Evolutionary conservation across 2,797 vertebrate genomes (phyloP).

Genomic region (Microchirus variegatus): DNA sequence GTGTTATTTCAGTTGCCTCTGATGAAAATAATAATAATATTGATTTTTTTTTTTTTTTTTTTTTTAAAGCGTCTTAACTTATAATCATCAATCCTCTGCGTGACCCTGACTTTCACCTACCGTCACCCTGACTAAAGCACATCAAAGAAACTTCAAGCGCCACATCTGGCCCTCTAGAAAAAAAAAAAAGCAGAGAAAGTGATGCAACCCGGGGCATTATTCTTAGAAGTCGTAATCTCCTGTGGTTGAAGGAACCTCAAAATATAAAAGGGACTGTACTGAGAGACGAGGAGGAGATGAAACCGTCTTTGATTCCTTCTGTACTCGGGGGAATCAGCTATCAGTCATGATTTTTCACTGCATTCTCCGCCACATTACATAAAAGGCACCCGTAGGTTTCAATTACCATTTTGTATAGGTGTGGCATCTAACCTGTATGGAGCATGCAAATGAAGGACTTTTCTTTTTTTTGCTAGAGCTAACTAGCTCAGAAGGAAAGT

Average conservation of each 20-base stretch:
- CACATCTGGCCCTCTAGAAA: slow-evolving; percentile 52
- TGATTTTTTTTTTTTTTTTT: too few species aligned
- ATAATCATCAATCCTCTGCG: slow-evolving; percentile 47
- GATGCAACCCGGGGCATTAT: slow-evolving; percentile 44
- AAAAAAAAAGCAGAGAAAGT: slow-evolving; percentile 44
- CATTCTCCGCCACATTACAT: not conserved
- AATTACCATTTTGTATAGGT: not conserved
- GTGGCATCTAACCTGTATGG: not conserved
- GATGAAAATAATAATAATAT: too few species aligned
- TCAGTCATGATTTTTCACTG: slow-evolving; percentile 2
- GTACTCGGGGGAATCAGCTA: slow-evolving; percentile 14
- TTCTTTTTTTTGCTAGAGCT: not conserved
- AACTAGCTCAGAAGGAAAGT: not conserved
- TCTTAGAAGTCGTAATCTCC: slow-evolving; percentile 51
- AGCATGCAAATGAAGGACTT: not conserved
- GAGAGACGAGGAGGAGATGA: slow-evolving; percentile 20
- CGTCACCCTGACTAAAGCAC: slow-evolving; percentile 25
- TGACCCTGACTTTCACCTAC: slow-evolving; percentile 56
- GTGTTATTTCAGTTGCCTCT: too few species aligned
- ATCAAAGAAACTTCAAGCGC: slow-evolving; percentile 58
- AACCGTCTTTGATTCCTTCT: slow-evolving; percentile 1
- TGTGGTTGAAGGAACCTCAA: slow-evolving; percentile 45
- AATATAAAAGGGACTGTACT: slow-evolving; percentile 28
- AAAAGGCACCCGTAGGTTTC: not conserved
- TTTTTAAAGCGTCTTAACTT: slow-evolving; percentile 18